These are phyloP conservation scores for Melitaea athalia DNA, from an alignment of 2,888 invertebrate genomes.

Conservation along the genomic window DNA sequence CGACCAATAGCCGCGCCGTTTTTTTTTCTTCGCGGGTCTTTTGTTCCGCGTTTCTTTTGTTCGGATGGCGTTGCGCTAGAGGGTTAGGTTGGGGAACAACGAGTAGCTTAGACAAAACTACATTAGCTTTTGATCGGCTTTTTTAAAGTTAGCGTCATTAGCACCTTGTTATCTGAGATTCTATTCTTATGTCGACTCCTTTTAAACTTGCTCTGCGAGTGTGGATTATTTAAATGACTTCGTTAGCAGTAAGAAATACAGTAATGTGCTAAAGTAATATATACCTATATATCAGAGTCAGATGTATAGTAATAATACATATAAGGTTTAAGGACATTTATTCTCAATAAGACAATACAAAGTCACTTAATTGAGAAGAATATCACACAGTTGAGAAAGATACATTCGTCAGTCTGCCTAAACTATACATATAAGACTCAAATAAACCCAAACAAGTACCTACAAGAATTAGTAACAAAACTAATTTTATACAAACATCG, in stretches of 20 bases:
- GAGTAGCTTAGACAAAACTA: conserved; percentile 42
- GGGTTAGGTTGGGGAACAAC: conserved; percentile 42
- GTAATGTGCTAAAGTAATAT: not conserved
- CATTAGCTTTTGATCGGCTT: conserved; percentile 42
- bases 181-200: conserved; percentile 17
- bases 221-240: conserved; percentile 23
- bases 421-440: too few relatives aligned
- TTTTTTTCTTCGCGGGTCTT: conserved; percentile 58
- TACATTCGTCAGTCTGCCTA: too few relatives aligned
- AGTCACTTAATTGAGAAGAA: too few relatives aligned
- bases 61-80: conserved; percentile 30
- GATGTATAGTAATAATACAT: too few relatives aligned
- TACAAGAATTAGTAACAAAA: too few relatives aligned
- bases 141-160: conserved; percentile 41
- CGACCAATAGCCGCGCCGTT: conserved; percentile 64
- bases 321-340: too few relatives aligned
- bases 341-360: too few relatives aligned
- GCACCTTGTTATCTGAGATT: conserved; percentile 34
- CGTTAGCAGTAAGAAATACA: conserved; percentile 12
- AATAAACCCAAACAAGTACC: too few relatives aligned
- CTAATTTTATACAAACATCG: too few relatives aligned
- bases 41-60: conserved; percentile 37
- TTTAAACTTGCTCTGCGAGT: conserved; percentile 21
- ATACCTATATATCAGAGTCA: not conserved
- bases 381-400: too few relatives aligned